Evolutionary conservation across 2,888 invertebrate genomes (phyloP).

Genomic region (Mylabris sibirica): DNA sequence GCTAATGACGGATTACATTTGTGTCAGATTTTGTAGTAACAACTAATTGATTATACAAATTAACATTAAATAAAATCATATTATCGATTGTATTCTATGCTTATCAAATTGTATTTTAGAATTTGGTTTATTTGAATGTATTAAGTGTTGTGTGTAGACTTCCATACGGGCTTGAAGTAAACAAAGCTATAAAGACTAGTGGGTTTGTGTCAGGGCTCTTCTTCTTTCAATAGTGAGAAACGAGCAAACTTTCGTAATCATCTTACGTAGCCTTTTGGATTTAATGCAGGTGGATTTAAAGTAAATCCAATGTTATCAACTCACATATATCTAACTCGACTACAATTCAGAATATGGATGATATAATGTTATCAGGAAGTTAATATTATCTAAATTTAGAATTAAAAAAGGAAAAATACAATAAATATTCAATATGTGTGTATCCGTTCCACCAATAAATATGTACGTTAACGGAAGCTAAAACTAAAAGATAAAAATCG

Average conservation of each 20-base stretch:
- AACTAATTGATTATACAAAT: conserved; percentile 1
- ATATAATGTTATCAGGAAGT: background rate
- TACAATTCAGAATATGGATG: conserved; percentile 27
- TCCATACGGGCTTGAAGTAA: conserved; percentile 55
- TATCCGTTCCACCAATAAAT: background rate
- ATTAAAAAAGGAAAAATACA: background rate
- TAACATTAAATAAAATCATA: background rate
- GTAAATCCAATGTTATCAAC: conserved; percentile 46
- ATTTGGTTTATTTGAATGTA: conserved; percentile 36
- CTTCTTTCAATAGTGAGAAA: conserved; percentile 54
- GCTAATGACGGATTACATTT: conserved; percentile 11
- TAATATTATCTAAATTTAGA: background rate
- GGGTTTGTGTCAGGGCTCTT: conserved; percentile 43
- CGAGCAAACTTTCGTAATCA: conserved; percentile 59
- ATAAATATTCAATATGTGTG: background rate
- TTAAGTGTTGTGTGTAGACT: conserved; percentile 53
- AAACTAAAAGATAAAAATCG: background rate
- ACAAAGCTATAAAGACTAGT: conserved; percentile 60
- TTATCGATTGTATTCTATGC: background rate
- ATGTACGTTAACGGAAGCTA: background rate
- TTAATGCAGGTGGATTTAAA: conserved; percentile 53
- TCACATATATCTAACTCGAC: conserved; percentile 43
- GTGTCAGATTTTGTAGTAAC: conserved; percentile 13
- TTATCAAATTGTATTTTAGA: background rate
- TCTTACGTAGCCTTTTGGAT: conserved; percentile 49